Base-by-base conservation (phyloP, 2,797 vertebrate species). In the Poeciliopsis presidionis region DNA sequence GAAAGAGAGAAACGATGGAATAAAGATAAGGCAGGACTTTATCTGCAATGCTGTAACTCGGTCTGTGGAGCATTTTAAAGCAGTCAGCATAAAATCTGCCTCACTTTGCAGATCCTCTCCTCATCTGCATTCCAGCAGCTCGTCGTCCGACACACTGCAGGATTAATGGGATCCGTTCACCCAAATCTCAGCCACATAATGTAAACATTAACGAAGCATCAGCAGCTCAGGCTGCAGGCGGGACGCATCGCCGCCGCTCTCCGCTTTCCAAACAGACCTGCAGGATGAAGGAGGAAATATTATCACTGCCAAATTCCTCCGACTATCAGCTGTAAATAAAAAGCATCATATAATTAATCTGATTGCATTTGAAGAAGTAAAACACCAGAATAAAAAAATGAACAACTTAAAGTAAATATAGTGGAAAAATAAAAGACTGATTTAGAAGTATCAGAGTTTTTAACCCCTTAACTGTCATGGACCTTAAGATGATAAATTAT, bases 11-110 rank as follows among this genome's bases (percentile, higher is more conserved):
- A 63, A 33, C 18, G 78, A 86, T 75, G 53, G 77, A 39, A 86
- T 0, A 82, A 57, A 80, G 81, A 80, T 57, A 16, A 72, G 81
- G 57, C 8, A 63, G 30, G 82, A 57, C 51, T 88, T 84, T 89
- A 91, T 93, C 90, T 93, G 91, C 89, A 90, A 46, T 89, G 91
- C 88, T 22, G 91, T 85, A 77, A 9, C 73, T 55, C 78, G 51
- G 79, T 78, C 83, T 59, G 80, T 63, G 76, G 77, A 88, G 88
- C 84, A 7, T 77, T 81, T 84, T 87, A 65, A 78, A 88, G 85
- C 78, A 11, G 85, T 93, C 90, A 92, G 90, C 90, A 91, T 39
- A 91, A 91, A 91, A 85, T 80, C 88, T 7, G 78, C 83, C 67
- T 83, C 45, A 2, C 87, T 73, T 76, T 86, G 91, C 91, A 86